Evolutionary conservation across 2,888 invertebrate genomes (phyloP).

Genomic region (Brenthis ino): DNA sequence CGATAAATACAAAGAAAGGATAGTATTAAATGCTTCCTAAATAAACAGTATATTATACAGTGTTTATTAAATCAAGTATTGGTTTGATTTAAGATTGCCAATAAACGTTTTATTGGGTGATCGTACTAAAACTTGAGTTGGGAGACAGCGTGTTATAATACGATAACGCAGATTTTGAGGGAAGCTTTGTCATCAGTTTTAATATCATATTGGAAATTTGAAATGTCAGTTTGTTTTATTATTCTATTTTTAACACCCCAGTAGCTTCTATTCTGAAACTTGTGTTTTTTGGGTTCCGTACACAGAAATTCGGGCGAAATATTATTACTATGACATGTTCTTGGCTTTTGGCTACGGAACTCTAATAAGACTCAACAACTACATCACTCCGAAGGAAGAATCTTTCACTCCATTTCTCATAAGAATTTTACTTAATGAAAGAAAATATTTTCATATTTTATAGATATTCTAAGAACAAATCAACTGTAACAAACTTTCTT

Average conservation of each 20-base stretch:
- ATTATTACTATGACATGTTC: no score
- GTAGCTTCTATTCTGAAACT: no score
- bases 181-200: not conserved
- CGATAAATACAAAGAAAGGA: not conserved
- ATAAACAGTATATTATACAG: not conserved
- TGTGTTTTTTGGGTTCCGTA: no score
- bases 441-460: not conserved
- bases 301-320: no score
- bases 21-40: not conserved
- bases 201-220: no score
- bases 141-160: constrained; percentile 1
- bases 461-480: not conserved
- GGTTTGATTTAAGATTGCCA: constrained; percentile 3
- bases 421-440: no score
- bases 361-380: no score
- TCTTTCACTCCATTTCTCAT: no score
- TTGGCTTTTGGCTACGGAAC: no score
- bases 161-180: constrained; percentile 1
- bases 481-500: not conserved
- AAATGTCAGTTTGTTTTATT: no score
- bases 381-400: no score
- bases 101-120: constrained; percentile 17
- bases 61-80: not conserved
- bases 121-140: not conserved
- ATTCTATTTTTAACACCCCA: no score